phyloP scores from a whole-genome alignment of 2,113 vertebrate species.

The Sceloporus undulatus region DNA sequence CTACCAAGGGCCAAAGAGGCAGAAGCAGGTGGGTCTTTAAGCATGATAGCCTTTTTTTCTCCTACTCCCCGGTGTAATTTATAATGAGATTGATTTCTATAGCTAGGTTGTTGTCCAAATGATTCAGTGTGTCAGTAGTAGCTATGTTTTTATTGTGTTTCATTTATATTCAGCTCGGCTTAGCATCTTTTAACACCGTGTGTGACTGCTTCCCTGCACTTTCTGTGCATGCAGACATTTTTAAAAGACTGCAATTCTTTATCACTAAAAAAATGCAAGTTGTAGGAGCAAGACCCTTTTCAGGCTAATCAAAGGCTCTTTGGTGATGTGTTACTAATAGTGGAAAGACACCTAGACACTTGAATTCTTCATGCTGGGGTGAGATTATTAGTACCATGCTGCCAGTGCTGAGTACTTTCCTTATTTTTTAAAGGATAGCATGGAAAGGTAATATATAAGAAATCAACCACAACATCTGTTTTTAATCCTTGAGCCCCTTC shows the following conservation, averaged over 20 bases:
- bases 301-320: not conserved
- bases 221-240: not conserved
- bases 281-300: not conserved
- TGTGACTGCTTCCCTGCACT: not conserved
- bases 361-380: too few species aligned
- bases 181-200: not conserved
- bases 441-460: not conserved
- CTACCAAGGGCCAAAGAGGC: not conserved
- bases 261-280: too few species aligned
- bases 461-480: not conserved
- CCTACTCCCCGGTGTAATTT: not conserved
- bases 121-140: not conserved
- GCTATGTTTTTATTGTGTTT: not conserved
- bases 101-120: constrained; percentile 2
- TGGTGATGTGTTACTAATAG: too few species aligned
- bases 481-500: not conserved
- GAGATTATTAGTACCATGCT: not conserved
- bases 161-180: constrained; percentile 9
- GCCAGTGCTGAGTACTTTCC: too few species aligned
- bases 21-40: not conserved
- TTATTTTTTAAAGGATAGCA: too few species aligned
- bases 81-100: constrained; percentile 28
- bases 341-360: not conserved
- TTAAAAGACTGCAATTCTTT: not conserved
- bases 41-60: not conserved